Conservation (phyloP, 2,888 invertebrate genomes). For the Cryptus armator region DNA sequence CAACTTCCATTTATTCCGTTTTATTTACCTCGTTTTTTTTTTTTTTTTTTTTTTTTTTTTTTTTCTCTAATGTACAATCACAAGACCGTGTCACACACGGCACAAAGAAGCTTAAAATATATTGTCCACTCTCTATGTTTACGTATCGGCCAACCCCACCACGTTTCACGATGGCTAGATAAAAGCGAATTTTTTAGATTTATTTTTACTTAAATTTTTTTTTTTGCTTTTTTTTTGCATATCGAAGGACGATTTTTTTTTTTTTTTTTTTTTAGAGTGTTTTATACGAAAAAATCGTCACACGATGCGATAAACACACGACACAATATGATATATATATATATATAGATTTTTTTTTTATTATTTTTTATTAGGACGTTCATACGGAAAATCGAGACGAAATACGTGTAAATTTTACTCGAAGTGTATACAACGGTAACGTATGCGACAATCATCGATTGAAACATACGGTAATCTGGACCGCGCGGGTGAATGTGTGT, state of each 20-base stretch:
- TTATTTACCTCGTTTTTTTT: slow-evolving; percentile 22
- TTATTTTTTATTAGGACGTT: slow-evolving; percentile 20
- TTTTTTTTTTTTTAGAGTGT: slow-evolving; percentile 8
- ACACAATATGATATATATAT: slow-evolving; percentile 41
- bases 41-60: slow-evolving; percentile 6
- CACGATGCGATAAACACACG: slow-evolving; percentile 31
- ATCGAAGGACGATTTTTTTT: slow-evolving; percentile 14
- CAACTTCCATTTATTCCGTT: slow-evolving; percentile 48
- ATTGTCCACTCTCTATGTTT: slow-evolving; percentile 45
- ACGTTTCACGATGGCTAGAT: slow-evolving; percentile 66
- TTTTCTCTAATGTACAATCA: slow-evolving; percentile 60
- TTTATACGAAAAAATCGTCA: slow-evolving; percentile 36
- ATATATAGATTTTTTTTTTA: slow-evolving; percentile 27
- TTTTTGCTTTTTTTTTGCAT: background rate
- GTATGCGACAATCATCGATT: slow-evolving; percentile 36
- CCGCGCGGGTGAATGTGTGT: slow-evolving; percentile 42
- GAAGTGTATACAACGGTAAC: slow-evolving; percentile 1
- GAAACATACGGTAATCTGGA: slow-evolving; percentile 44
- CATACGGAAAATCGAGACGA: slow-evolving; percentile 27
- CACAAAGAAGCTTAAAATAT: slow-evolving; percentile 58
- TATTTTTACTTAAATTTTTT: slow-evolving; percentile 6
- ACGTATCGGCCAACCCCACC: slow-evolving; percentile 64
- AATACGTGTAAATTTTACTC: background rate
- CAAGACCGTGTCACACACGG: slow-evolving; percentile 59
- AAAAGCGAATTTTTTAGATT: slow-evolving; percentile 55